A percentile compares a stretch with the other conserved stretches of the same genome.
Evolutionary conservation across 2,888 invertebrate species (phyloP).

Genomic region (Platycheirus rosarum): DNA sequence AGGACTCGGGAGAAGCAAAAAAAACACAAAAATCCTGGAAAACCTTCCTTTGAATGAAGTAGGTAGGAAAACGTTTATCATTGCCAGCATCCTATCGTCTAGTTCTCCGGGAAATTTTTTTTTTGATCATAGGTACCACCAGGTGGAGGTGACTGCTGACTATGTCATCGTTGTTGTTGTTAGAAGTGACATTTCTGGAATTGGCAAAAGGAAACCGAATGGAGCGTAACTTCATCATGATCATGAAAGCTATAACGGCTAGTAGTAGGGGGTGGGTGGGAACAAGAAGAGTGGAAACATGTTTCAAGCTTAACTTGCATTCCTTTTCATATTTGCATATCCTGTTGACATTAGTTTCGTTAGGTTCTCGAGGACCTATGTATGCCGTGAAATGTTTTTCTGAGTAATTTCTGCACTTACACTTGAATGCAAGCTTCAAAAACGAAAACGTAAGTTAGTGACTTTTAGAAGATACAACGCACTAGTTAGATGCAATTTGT

Average conservation of each 20-base stretch:
- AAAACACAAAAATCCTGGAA: neutral
- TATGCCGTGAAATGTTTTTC: constrained; percentile 28
- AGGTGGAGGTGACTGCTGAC: neutral
- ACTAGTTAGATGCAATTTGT: too few relatives aligned
- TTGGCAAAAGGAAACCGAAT: constrained; percentile 70
- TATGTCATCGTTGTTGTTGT: constrained; percentile 18
- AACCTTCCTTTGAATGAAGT: constrained; percentile 47
- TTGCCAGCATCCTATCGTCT: constrained; percentile 45
- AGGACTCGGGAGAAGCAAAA: constrained; percentile 3
- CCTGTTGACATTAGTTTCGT: constrained; percentile 71
- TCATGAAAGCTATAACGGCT: constrained; percentile 1
- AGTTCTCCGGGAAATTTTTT: neutral
- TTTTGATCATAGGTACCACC: too few relatives aligned
- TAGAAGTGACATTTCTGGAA: constrained; percentile 61
- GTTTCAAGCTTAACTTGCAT: constrained; percentile 54
- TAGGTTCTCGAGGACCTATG: constrained; percentile 41
- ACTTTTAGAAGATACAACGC: too few relatives aligned
- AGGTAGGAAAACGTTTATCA: constrained; percentile 56
- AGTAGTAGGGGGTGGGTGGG: constrained; percentile 11
- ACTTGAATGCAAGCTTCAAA: constrained; percentile 9
- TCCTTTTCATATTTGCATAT: constrained; percentile 71
- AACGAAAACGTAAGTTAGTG: too few relatives aligned
- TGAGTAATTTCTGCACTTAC: constrained; percentile 25
- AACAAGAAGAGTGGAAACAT: too few relatives aligned
- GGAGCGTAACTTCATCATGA: constrained; percentile 70